Evolutionary conservation across 2,888 invertebrate species (phyloP).

Genomic region (Dexiosoma caninum): DNA sequence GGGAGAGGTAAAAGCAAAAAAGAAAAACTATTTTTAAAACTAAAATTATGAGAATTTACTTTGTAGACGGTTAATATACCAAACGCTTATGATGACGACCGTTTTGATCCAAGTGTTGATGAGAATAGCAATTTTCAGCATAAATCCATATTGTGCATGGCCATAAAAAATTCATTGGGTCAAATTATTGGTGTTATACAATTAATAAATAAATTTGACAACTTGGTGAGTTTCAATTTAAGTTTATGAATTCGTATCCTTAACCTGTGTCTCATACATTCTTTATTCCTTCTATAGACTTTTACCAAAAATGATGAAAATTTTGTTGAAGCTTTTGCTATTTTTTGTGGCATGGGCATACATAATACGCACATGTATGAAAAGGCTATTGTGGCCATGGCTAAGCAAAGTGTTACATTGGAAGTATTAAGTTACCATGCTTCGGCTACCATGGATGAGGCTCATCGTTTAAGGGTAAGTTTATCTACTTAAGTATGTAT

Average conservation of each 20-base stretch:
- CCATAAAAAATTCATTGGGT: constrained; percentile 94
- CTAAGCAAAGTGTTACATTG: constrained; percentile 95
- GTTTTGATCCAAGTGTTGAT: constrained; percentile 93
- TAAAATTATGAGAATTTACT: neutral
- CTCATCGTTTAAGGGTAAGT: constrained; percentile 89
- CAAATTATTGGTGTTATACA: constrained; percentile 96
- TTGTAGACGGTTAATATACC: constrained; percentile 91
- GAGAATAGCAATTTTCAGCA: constrained; percentile 90
- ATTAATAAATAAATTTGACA: constrained; percentile 95
- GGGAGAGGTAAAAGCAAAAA: too few relatives aligned
- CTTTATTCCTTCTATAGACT: constrained; percentile 76
- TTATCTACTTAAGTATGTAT: neutral
- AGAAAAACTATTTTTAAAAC: neutral
- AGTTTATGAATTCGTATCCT: neutral
- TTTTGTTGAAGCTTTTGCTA: constrained; percentile 97
- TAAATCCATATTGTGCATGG: constrained; percentile 95
- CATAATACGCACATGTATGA: constrained; percentile 99
- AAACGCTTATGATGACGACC: constrained; percentile 91
- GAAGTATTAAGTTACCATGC: constrained; percentile 97
- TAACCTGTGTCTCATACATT: too few relatives aligned
- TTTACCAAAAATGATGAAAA: constrained; percentile 98
- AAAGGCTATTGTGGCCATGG: constrained; percentile 96
- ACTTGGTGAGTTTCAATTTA: constrained; percentile 79
- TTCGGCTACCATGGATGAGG: constrained; percentile 93
- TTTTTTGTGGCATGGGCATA: constrained; percentile 98